These are phyloP conservation scores for Sarcophaga peregrina DNA, from an alignment of 1,140 invertebrate species.

Conservation along the genomic window DNA sequence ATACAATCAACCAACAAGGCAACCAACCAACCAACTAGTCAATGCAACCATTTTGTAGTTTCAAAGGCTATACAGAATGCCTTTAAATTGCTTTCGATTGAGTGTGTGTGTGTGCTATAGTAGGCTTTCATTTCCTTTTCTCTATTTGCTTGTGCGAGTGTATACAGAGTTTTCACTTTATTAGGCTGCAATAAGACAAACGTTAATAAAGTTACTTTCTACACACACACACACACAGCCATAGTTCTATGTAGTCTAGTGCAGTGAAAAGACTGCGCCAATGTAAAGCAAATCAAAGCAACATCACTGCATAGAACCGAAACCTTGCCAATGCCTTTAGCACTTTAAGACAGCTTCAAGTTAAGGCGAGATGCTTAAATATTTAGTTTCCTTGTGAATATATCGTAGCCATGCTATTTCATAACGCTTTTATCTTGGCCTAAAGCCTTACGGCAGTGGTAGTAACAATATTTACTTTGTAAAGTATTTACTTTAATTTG, in stretches of 20 bases:
- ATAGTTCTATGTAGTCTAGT: no score
- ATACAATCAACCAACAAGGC: not conserved
- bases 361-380: slow-evolving; percentile 8
- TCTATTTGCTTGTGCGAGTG: not conserved
- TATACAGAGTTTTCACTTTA: not conserved
- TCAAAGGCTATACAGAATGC: not conserved
- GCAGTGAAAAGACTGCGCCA: not conserved
- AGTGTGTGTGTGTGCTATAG: not conserved
- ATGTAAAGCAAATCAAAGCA: no score
- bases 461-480: slow-evolving; percentile 10
- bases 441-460: not conserved
- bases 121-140: not conserved
- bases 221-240: no score
- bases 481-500: slow-evolving; percentile 9
- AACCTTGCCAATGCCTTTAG: not conserved
- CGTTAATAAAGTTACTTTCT: not conserved
- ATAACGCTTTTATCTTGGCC: no score
- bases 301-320: no score
- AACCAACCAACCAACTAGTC: not conserved
- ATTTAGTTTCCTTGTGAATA: not conserved
- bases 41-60: not conserved
- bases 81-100: not conserved
- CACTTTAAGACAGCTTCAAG: not conserved
- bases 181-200: not conserved
- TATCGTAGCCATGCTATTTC: no score